Evolutionary conservation across 2,888 invertebrate genomes (phyloP).

Genomic region (Limulus polyphemus): DNA sequence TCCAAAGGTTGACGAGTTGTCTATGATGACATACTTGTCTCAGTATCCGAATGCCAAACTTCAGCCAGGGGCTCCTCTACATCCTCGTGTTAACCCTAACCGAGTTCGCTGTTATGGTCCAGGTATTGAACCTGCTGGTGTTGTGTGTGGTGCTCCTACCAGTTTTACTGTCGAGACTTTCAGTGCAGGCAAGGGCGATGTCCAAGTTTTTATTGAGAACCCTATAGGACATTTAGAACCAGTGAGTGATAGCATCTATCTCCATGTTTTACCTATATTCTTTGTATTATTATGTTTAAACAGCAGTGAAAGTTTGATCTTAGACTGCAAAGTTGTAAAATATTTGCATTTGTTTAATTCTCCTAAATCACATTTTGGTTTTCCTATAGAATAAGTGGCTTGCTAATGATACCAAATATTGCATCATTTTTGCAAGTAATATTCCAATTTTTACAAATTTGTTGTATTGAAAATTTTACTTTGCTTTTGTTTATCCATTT

Average conservation of each 20-base stretch:
- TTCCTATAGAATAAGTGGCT: too few relatives aligned
- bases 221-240: conserved; percentile 45
- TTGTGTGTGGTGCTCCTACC: conserved; percentile 63
- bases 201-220: conserved; percentile 52
- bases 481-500: too few relatives aligned
- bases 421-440: too few relatives aligned
- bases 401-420: too few relatives aligned
- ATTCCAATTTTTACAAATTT: too few relatives aligned
- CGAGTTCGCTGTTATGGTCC: conserved; percentile 76
- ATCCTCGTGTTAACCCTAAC: conserved; percentile 62
- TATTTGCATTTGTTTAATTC: too few relatives aligned
- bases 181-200: conserved; percentile 66
- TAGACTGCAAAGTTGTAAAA: too few relatives aligned
- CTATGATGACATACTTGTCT: conserved; percentile 87
- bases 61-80: conserved; percentile 62
- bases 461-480: too few relatives aligned
- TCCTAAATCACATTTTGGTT: too few relatives aligned
- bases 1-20: conserved; percentile 80
- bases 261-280: too few relatives aligned
- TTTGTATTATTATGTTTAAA: too few relatives aligned
- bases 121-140: conserved; percentile 62
- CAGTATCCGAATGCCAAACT: conserved; percentile 80
- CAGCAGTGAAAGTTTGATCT: too few relatives aligned
- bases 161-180: conserved; percentile 79
- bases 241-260: conserved; percentile 32